Conservation (phyloP, 2,888 invertebrate species). For the Drosophila mayaguana region DNA sequence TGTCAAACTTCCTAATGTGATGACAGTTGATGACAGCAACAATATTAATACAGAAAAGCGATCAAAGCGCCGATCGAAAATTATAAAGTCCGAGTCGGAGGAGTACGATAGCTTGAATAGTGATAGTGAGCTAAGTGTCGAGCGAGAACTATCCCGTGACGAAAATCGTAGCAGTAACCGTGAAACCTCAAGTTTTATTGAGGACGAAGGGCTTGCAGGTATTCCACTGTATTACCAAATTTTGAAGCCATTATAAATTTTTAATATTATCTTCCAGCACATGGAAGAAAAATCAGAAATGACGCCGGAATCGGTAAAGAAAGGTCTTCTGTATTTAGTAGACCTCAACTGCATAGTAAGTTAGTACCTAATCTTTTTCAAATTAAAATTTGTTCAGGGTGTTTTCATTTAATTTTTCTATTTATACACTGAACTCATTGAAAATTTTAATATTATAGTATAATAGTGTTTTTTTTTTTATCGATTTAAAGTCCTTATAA, state of each 20-base stretch:
- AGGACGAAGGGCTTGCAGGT: slow-evolving; percentile 84
- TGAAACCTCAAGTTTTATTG: slow-evolving; percentile 86
- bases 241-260: background rate
- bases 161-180: slow-evolving; percentile 85
- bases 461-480: too few species aligned
- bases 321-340: slow-evolving; percentile 86
- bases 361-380: slow-evolving; percentile 85
- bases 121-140: slow-evolving; percentile 86
- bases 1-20: slow-evolving; percentile 57
- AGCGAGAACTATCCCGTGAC: slow-evolving; percentile 83
- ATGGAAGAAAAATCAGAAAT: slow-evolving; percentile 83
- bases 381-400: slow-evolving; percentile 5
- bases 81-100: slow-evolving; percentile 87
- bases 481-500: too few species aligned
- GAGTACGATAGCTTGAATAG: slow-evolving; percentile 87
- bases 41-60: slow-evolving; percentile 82
- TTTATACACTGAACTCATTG: too few species aligned
- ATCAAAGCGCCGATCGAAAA: slow-evolving; percentile 86
- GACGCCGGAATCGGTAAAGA: slow-evolving; percentile 84
- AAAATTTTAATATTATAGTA: too few species aligned
- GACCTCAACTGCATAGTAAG: slow-evolving; percentile 87
- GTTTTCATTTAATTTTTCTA: background rate
- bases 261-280: slow-evolving; percentile 51
- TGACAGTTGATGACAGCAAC: slow-evolving; percentile 58
- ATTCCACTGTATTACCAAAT: background rate